Evolutionary conservation across 2,113 vertebrate species (phyloP).

Genomic region (Mirounga angustirostris): DNA sequence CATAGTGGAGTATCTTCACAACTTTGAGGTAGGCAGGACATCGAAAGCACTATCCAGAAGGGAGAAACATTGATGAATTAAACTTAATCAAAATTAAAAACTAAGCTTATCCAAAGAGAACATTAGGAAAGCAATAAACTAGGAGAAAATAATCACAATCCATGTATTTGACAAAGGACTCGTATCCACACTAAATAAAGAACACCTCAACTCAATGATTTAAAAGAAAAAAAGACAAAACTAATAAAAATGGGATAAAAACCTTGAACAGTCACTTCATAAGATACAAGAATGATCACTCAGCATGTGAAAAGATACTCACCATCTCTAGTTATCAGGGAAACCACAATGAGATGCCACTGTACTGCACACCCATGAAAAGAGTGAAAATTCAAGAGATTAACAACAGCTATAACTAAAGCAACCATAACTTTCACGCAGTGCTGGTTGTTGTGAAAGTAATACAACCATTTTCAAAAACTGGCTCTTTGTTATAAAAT

Average conservation of each 20-base stretch:
- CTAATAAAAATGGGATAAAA: conserved; percentile 16
- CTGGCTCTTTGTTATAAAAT: conserved; percentile 21
- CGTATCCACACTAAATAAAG: not conserved
- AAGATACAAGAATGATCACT: conserved; percentile 5
- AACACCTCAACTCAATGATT: not conserved
- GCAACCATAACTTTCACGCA: not conserved
- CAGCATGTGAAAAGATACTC: not conserved
- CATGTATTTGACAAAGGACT: not conserved
- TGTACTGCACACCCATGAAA: not conserved
- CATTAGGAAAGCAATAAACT: not conserved
- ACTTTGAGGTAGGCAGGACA: not conserved
- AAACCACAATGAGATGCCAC: not conserved
- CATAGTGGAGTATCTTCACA: not conserved
- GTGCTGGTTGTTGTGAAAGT: not conserved
- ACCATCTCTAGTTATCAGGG: not conserved
- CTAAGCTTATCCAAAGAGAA: not conserved
- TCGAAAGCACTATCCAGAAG: not conserved
- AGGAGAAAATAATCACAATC: conserved; percentile 17
- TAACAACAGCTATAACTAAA: not conserved
- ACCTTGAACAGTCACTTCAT: not conserved
- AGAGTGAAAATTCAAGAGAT: not conserved
- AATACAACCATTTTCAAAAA: not conserved
- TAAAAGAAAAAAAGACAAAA: not conserved
- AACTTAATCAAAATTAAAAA: not conserved
- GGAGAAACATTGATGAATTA: not conserved